Base-by-base conservation (phyloP, 2,113 vertebrate species). In the Rhinoderma darwinii region DNA sequence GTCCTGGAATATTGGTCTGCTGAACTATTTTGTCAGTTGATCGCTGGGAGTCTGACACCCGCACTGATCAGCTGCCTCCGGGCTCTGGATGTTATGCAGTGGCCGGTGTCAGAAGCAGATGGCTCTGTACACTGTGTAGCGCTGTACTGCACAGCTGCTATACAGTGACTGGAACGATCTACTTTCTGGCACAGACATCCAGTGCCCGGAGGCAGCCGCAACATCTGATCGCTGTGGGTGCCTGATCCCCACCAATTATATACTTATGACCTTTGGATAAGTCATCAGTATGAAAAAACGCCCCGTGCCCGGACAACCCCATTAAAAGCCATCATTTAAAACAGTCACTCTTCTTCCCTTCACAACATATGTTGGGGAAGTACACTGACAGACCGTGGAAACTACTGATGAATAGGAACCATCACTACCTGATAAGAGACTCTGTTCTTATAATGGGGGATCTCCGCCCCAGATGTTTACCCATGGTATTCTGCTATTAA, bases 351-450 rank as follows among this genome's bases (percentile, higher is more conserved):
- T 44, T 47, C 25, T 47, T 41, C 39, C 25, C n/a, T 82, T 5
- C 14, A 43, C 37, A n/a, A 9, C 20, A 66, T 44, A 63, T 43
- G 41, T 43, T 63, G 56, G 79, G 59, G 56, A 66, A 82, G 56
- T 82, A 82, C 79, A 82, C 20, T 41, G 56, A 82, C n/a, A 82
- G 41, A 25, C n/a, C 17, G 56, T 43, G 56, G 54, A 63, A 82
- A 63, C 63, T 63, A 61, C 54, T 63, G 2, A 41, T 25, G 25
- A 22, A 25, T 43, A 41, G 20, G 72, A 74, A 74, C 18, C n/a
- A 11, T 12, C 18, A n/a, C 4, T 43, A 5, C 11, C 72, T 43
- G 72, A 22, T 39, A 74, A 74, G 32, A 9, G 30, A 8, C 63
- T 35, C 18, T 27, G n/a, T 10, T n/a, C 59, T 66, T 66, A 30